Percentiles rank a stretch among this genome's conserved stretches.
Evolutionary conservation across 2,888 invertebrate genomes (phyloP).

Genomic region (Dryobotodes eremita): DNA sequence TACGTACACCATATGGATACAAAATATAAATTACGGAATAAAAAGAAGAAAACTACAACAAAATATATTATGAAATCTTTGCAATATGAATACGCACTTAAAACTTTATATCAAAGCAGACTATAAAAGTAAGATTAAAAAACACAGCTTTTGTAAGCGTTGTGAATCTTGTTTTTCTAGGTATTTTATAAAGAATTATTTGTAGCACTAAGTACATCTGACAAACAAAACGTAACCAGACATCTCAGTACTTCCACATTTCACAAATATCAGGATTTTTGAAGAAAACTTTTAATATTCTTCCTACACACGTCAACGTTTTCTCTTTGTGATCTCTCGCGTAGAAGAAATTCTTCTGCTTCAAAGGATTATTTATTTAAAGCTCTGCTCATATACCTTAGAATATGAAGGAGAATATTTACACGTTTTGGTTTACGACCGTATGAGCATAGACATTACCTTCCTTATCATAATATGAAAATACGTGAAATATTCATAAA

Average conservation of each 20-base stretch:
- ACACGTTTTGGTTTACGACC: conserved; percentile 30
- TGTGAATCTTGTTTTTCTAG: not conserved
- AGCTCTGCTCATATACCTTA: conserved; percentile 28
- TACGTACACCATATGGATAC: not conserved
- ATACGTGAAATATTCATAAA: conserved; percentile 36
- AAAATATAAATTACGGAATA: not conserved
- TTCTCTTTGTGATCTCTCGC: conserved; percentile 12
- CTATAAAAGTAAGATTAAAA: not conserved
- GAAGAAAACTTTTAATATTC: conserved; percentile 9
- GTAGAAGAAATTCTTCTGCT: conserved; percentile 18
- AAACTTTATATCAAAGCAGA: not conserved
- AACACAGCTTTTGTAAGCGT: not conserved
- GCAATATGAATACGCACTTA: not conserved
- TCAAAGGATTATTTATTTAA: conserved; percentile 40
- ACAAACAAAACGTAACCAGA: not conserved
- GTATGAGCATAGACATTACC: conserved; percentile 5
- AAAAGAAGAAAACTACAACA: not conserved
- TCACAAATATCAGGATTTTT: conserved; percentile 15
- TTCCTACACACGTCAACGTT: conserved; percentile 12
- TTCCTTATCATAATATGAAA: conserved; percentile 32
- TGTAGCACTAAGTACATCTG: no score
- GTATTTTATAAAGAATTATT: not conserved
- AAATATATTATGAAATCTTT: not conserved
- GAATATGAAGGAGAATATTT: conserved; percentile 17
- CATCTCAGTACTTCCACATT: conserved; percentile 12